A percentile compares a stretch with the other conserved stretches of the same genome.
These are phyloP conservation scores for Dolichopus griseipennis DNA, from an alignment of 2,888 invertebrate genomes.

Conservation along the genomic window DNA sequence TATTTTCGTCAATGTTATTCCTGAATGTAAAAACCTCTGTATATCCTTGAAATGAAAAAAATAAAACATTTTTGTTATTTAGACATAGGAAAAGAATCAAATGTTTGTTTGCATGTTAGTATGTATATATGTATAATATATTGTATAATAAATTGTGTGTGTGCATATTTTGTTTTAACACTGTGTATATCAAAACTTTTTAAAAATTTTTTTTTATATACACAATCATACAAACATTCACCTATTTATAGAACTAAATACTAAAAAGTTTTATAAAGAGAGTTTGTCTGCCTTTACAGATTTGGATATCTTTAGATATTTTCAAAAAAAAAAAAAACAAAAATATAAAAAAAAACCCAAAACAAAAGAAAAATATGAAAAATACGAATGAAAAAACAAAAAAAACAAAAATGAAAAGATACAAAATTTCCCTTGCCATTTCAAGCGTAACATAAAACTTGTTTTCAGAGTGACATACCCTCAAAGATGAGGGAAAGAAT, in stretches of 20 bases:
- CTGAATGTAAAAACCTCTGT: background rate
- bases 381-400: background rate
- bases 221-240: background rate
- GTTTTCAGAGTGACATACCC: slow-evolving; percentile 12
- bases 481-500: slow-evolving; percentile 1
- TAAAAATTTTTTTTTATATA: background rate
- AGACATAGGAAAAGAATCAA: background rate
- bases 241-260: background rate
- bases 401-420: background rate
- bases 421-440: slow-evolving; percentile 18
- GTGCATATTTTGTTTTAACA: background rate
- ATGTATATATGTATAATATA: background rate
- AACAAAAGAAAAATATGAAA: background rate
- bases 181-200: background rate
- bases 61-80: background rate
- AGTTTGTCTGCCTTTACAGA: slow-evolving; percentile 7
- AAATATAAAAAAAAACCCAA: background rate
- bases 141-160: background rate
- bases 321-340: background rate
- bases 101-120: too few species aligned
- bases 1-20: too few species aligned
- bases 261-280: slow-evolving; percentile 1
- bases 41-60: background rate
- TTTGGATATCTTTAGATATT: slow-evolving; percentile 9
- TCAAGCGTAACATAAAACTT: slow-evolving; percentile 23